phyloP scores from a whole-genome alignment of 2,797 vertebrate genomes.

The Coluber constrictor region DNA sequence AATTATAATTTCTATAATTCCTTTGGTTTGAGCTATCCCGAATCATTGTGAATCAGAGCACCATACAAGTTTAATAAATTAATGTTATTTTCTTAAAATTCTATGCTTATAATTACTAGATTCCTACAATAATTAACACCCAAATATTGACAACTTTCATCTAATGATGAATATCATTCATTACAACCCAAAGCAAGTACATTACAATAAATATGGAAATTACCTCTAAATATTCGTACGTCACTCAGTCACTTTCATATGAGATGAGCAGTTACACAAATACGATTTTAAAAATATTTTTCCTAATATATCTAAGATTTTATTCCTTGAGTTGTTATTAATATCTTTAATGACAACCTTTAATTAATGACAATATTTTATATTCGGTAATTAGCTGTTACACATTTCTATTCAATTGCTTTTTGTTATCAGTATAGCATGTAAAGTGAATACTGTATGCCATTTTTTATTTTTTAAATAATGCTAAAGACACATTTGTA shows the following conservation, averaged over 20 bases:
- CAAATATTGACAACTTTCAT: neutral
- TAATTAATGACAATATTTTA: neutral
- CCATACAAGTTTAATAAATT: neutral
- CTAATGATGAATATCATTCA: neutral
- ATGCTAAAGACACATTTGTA: neutral
- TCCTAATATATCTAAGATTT: neutral
- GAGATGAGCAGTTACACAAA: neutral
- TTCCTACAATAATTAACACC: neutral
- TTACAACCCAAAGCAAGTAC: neutral
- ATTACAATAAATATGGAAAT: neutral
- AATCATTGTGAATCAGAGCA: neutral
- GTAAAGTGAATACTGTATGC: neutral
- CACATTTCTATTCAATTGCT: neutral
- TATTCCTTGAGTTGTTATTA: neutral
- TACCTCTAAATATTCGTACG: neutral
- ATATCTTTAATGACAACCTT: neutral
- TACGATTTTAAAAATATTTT: neutral
- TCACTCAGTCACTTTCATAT: neutral
- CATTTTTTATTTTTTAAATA: neutral
- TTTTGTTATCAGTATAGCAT: neutral
- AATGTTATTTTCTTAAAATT: neutral
- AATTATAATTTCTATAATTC: neutral
- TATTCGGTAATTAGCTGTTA: neutral
- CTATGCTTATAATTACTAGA: neutral
- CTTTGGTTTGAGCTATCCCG: neutral